Conservation (phyloP, 2,113 vertebrate genomes). For the Chaenogobius annularis region DNA sequence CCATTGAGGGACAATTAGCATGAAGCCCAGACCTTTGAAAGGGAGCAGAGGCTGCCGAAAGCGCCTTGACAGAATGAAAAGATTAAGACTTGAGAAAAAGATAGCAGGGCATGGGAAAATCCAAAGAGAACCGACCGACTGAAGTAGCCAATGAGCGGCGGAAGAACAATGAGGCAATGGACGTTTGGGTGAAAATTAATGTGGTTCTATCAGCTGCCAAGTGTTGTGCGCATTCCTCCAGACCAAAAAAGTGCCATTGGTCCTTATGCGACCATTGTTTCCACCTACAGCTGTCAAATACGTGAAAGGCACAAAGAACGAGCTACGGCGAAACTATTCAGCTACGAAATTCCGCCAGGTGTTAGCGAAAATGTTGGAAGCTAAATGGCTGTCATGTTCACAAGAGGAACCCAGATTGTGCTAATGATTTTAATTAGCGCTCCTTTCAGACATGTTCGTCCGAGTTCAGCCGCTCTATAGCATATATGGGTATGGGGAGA, state of each 20-base stretch:
- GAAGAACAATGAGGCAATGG: constrained; percentile 70
- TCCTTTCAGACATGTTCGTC: constrained; percentile 31
- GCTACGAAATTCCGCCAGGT: constrained; percentile 48
- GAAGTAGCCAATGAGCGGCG: constrained; percentile 63
- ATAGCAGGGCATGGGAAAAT: constrained; percentile 82
- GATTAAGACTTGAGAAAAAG: constrained; percentile 77
- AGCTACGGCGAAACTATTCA: constrained; percentile 47
- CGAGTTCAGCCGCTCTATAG: not conserved
- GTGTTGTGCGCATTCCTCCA: constrained; percentile 59
- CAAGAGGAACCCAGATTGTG: constrained; percentile 21
- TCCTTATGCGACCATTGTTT: constrained; percentile 63
- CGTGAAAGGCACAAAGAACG: constrained; percentile 42
- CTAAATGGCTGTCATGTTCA: constrained; percentile 43
- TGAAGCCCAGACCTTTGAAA: constrained; percentile 78
- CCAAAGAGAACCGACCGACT: constrained; percentile 56
- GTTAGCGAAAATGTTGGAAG: constrained; percentile 30
- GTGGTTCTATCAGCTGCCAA: constrained; percentile 70
- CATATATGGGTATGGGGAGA: not conserved
- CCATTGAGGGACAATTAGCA: constrained; percentile 82
- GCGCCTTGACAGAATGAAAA: constrained; percentile 76
- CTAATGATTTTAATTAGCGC: constrained; percentile 48
- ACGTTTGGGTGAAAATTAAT: constrained; percentile 69
- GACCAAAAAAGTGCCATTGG: constrained; percentile 53
- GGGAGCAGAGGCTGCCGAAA: constrained; percentile 64
- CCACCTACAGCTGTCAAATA: constrained; percentile 51